A percentile compares a stretch with the other conserved stretches of the same genome.
Evolutionary conservation across 2,888 invertebrate species (phyloP).

Genomic region (Mythimna pallens): DNA sequence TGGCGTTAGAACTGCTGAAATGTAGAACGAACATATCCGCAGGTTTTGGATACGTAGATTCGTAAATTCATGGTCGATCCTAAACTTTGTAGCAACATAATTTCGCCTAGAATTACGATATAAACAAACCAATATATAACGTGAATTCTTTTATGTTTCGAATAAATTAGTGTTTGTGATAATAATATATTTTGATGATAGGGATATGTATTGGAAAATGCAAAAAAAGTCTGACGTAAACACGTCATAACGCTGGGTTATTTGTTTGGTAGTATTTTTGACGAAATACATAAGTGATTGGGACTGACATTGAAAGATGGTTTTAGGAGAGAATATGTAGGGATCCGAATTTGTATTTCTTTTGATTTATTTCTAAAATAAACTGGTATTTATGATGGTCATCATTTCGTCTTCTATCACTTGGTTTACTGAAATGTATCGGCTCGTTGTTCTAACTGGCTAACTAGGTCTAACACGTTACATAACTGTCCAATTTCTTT

Average conservation of each 20-base stretch:
- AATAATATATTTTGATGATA: conserved; percentile 28
- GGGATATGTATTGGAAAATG: conserved; percentile 20
- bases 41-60: conserved; percentile 4
- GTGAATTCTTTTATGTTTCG: conserved; percentile 34
- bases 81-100: conserved; percentile 16
- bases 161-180: conserved; percentile 35
- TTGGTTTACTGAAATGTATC: neutral
- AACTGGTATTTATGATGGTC: neutral
- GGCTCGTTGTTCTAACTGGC: neutral
- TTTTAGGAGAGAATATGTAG: conserved; percentile 15
- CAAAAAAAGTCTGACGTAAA: conserved; percentile 20
- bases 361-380: conserved; percentile 2
- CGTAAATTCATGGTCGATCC: conserved; percentile 11
- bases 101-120: conserved; percentile 29
- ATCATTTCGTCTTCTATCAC: neutral
- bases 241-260: conserved; percentile 24
- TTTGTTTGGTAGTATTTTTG: conserved; percentile 19
- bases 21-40: conserved; percentile 8
- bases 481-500: conserved; percentile 7
- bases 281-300: conserved; percentile 15
- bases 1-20: conserved; percentile 26
- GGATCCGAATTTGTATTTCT: neutral
- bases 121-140: conserved; percentile 41
- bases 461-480: neutral
- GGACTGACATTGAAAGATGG: neutral